phyloP scores from a whole-genome alignment of 2,113 vertebrate species.

The Pedionomus torquatus region DNA sequence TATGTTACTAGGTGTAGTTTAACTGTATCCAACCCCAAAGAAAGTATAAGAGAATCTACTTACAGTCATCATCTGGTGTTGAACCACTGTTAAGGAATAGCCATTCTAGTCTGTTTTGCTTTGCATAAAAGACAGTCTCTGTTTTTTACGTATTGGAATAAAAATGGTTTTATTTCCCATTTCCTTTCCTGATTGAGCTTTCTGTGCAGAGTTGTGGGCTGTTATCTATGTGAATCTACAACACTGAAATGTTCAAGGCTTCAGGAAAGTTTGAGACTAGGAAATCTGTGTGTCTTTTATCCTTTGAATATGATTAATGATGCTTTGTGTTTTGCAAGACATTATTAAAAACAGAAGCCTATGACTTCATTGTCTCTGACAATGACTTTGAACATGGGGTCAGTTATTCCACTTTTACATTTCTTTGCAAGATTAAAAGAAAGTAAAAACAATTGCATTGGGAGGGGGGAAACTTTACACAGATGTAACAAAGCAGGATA shows the following conservation, averaged over 20 bases:
- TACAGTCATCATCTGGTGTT: background rate
- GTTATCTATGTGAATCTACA: constrained; percentile 70
- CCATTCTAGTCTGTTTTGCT: background rate
- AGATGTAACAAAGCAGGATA: constrained; percentile 73
- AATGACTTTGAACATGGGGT: constrained; percentile 80
- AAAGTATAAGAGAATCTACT: background rate
- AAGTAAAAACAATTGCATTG: constrained; percentile 77
- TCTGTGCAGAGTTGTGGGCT: constrained; percentile 43
- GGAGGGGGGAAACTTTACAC: constrained; percentile 56
- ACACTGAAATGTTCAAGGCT: constrained; percentile 48
- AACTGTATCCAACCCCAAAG: background rate
- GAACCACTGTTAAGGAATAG: background rate
- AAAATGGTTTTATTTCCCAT: constrained; percentile 39
- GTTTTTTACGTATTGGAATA: constrained; percentile 35
- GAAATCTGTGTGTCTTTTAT: constrained; percentile 78
- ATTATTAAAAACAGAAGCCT: constrained; percentile 84
- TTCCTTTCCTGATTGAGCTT: constrained; percentile 37
- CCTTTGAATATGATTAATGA: constrained; percentile 79
- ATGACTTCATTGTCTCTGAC: constrained; percentile 81
- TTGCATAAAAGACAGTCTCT: background rate
- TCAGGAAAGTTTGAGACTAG: constrained; percentile 58
- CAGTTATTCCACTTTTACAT: constrained; percentile 76
- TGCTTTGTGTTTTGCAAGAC: constrained; percentile 75
- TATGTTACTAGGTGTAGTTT: background rate
- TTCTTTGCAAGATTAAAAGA: constrained; percentile 82